Evolutionary conservation across 2,113 vertebrate genomes (phyloP).

Genomic region (Scartelaos histophorus): DNA sequence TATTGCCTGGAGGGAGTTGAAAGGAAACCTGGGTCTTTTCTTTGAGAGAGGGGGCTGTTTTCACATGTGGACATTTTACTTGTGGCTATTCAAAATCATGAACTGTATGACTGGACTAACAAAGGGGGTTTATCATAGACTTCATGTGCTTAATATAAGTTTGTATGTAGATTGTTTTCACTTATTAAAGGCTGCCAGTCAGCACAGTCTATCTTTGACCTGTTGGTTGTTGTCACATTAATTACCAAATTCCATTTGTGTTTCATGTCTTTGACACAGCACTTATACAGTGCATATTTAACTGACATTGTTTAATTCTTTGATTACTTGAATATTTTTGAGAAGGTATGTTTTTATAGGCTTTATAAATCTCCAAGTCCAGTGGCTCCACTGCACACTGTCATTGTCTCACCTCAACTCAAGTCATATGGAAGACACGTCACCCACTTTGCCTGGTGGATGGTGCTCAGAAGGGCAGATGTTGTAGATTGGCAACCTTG

Average conservation of each 20-base stretch:
- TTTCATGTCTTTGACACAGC: background rate
- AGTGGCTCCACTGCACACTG: too few relatives aligned
- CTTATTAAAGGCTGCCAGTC: background rate
- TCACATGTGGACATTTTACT: conserved; percentile 36
- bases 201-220: background rate
- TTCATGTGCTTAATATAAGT: background rate
- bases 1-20: conserved; percentile 64
- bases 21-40: conserved; percentile 52
- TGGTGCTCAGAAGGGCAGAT: too few relatives aligned
- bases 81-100: conserved; percentile 47
- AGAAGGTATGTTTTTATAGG: too few relatives aligned
- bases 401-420: too few relatives aligned
- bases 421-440: too few relatives aligned
- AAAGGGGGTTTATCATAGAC: background rate
- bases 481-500: too few relatives aligned
- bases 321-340: background rate
- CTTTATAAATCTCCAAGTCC: too few relatives aligned
- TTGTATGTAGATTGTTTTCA: background rate
- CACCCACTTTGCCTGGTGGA: too few relatives aligned
- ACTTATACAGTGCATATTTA: background rate
- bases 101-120: conserved; percentile 27
- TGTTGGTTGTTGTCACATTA: background rate
- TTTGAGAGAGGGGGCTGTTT: conserved; percentile 53
- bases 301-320: background rate
- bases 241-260: background rate